Evolutionary conservation across 2,888 invertebrate genomes (phyloP).

Genomic region (Drosophila imparisetae): DNA sequence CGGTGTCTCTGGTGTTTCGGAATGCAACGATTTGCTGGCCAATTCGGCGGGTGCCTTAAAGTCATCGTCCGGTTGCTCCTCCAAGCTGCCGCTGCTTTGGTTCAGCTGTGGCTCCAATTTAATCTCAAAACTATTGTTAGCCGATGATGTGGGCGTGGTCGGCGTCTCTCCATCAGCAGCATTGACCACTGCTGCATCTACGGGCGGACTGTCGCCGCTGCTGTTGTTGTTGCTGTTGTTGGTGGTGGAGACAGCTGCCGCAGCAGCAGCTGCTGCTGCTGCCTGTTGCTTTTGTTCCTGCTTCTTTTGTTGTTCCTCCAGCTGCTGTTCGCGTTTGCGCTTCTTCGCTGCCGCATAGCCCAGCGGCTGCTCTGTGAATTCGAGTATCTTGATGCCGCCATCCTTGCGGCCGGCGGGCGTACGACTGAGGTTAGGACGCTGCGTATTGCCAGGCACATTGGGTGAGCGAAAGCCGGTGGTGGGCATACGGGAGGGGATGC

Average conservation of each 20-base stretch:
- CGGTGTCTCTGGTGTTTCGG: slow-evolving; percentile 89
- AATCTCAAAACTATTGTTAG: slow-evolving; percentile 77
- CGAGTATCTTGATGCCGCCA: slow-evolving; percentile 96
- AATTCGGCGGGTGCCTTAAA: slow-evolving; percentile 54
- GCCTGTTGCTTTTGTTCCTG: slow-evolving; percentile 85
- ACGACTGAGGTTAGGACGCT: slow-evolving; percentile 86
- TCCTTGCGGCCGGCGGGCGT: slow-evolving; percentile 91
- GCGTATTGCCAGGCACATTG: slow-evolving; percentile 83
- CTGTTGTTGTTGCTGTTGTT: slow-evolving; percentile 46
- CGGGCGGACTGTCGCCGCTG: slow-evolving; percentile 66
- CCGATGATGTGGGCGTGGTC: slow-evolving; percentile 81
- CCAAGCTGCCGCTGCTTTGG: slow-evolving; percentile 64
- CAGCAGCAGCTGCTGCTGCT: slow-evolving; percentile 83
- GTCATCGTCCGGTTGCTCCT: slow-evolving; percentile 66
- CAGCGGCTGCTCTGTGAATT: slow-evolving; percentile 96
- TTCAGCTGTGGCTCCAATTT: slow-evolving; percentile 73
- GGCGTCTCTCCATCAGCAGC: slow-evolving; percentile 70
- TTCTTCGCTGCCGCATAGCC: slow-evolving; percentile 94
- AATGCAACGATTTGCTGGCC: slow-evolving; percentile 78
- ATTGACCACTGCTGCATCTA: slow-evolving; percentile 50
- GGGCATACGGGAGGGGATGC: slow-evolving; percentile 93
- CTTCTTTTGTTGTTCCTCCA: slow-evolving; percentile 88
- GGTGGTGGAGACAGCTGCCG: slow-evolving; percentile 69
- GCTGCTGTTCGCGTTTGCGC: slow-evolving; percentile 91
- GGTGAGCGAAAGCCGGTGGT: slow-evolving; percentile 87